These are phyloP conservation scores for Ceryle rudis DNA, from an alignment of 2,797 vertebrate species.

Conservation along the genomic window DNA sequence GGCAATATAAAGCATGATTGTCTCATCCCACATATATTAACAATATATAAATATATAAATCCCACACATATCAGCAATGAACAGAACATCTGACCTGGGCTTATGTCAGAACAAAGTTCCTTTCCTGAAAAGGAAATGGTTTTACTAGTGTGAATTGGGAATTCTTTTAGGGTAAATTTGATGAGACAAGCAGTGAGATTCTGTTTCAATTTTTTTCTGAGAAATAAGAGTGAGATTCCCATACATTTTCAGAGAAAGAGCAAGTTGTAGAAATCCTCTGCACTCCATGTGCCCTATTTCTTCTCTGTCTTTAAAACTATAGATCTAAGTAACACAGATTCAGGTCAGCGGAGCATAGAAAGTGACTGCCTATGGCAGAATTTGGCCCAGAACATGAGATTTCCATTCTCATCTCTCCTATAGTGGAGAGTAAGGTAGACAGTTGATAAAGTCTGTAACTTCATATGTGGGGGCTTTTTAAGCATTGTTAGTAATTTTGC, in stretches of 20 bases:
- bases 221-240: background rate
- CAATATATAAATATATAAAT: too few species aligned
- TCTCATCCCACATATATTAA: background rate
- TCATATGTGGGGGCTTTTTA: accelerated
- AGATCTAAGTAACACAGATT: background rate
- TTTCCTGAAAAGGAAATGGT: background rate
- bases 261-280: background rate
- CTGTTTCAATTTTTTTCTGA: background rate
- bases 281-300: background rate
- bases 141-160: background rate
- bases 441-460: background rate
- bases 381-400: background rate
- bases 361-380: background rate
- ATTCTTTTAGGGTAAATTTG: background rate
- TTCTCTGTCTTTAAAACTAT: background rate
- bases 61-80: background rate
- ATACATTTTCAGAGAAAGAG: background rate
- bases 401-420: background rate
- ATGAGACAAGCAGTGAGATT: background rate
- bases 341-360: background rate
- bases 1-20: background rate
- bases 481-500: background rate
- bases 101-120: background rate
- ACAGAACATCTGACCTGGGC: background rate
- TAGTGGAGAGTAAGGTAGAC: background rate